Percentiles rank a stretch among this genome's conserved stretches.
Conservation (phyloP, 2,797 vertebrate species). For the Oreochromis grahami region DNA sequence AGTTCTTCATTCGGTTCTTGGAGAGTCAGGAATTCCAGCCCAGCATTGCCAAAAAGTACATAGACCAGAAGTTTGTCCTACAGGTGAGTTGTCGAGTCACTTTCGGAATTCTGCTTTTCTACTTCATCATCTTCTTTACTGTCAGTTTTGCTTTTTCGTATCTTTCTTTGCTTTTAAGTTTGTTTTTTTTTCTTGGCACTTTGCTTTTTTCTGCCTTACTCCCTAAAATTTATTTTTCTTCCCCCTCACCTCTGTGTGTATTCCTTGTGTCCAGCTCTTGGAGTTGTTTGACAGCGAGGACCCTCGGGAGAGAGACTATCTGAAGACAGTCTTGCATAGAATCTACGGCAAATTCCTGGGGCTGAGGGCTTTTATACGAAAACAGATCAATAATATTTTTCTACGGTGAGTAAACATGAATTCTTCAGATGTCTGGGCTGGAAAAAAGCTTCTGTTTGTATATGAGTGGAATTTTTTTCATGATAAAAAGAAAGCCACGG, state of each 20-base stretch:
- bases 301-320: slow-evolving; percentile 97
- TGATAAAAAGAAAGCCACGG: background rate
- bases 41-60: slow-evolving; percentile 99
- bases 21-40: slow-evolving; percentile 99
- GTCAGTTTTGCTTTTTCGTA: background rate
- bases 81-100: slow-evolving; percentile 81
- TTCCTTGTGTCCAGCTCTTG: slow-evolving; percentile 81
- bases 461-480: background rate
- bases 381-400: slow-evolving; percentile 99
- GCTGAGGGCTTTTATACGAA: slow-evolving; percentile 99
- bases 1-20: slow-evolving; percentile 99
- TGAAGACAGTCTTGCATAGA: slow-evolving; percentile 99
- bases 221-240: background rate
- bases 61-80: slow-evolving; percentile 99
- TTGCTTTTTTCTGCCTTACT: background rate
- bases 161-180: background rate
- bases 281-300: slow-evolving; percentile 99
- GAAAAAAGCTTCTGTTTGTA: background rate
- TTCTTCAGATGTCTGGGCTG: background rate
- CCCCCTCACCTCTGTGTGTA: background rate
- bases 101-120: background rate
- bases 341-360: slow-evolving; percentile 99
- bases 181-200: background rate
- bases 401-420: slow-evolving; percentile 87
- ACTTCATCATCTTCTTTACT: background rate